Percentiles rank a stretch among this genome's conserved stretches.
These are phyloP conservation scores for Jacana jacana DNA, from an alignment of 2,113 vertebrate genomes.

Conservation along the genomic window DNA sequence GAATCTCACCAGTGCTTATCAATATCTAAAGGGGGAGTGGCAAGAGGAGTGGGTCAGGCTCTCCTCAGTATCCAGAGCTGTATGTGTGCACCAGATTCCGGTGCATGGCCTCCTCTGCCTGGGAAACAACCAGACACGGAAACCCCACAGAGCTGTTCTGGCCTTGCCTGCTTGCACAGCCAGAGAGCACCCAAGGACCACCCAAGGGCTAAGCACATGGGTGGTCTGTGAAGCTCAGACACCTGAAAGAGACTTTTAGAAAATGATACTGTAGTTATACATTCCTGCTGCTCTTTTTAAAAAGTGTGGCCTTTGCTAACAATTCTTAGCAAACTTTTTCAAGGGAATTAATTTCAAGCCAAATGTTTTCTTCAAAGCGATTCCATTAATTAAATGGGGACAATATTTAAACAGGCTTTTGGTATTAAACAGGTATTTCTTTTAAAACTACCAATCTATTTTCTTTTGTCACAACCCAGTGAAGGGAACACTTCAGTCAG, in stretches of 20 bases:
- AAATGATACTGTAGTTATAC: too few relatives aligned
- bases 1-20: neutral
- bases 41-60: neutral
- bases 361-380: too few relatives aligned
- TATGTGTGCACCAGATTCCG: neutral
- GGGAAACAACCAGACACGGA: neutral
- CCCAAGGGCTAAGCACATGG: too few relatives aligned
- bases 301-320: too few relatives aligned
- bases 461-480: neutral
- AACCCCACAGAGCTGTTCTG: fast-evolving
- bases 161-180: neutral
- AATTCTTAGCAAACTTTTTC: too few relatives aligned
- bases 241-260: neutral
- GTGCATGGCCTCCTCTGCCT: neutral
- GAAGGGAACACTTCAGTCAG: neutral
- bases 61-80: neutral
- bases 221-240: neutral
- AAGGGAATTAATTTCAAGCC: too few relatives aligned
- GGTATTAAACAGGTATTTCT: neutral
- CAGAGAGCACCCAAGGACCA: neutral
- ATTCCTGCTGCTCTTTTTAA: too few relatives aligned
- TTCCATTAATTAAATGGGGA: neutral
- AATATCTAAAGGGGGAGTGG: neutral
- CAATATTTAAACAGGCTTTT: neutral
- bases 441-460: neutral